phyloP scores from a whole-genome alignment of 23 tunicate species.

The Ciona savignyi region DNA sequence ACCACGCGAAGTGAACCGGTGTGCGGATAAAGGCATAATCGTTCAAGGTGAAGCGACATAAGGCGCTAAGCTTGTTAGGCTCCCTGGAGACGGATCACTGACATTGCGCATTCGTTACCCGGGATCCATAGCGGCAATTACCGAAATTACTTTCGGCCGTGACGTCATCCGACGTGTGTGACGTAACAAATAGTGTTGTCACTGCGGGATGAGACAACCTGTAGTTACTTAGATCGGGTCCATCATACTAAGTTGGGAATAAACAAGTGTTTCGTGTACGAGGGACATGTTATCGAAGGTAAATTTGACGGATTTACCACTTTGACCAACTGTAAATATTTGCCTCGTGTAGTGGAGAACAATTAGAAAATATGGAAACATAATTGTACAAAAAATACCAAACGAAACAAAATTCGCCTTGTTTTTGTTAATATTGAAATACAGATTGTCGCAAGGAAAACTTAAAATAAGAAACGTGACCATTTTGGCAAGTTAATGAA shows the following conservation, averaged over 20 bases:
- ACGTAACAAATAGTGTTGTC: too few relatives aligned
- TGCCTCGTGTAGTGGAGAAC: too few relatives aligned
- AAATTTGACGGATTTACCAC: too few relatives aligned
- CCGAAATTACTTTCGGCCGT: background rate
- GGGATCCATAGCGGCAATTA: background rate
- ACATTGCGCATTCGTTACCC: background rate
- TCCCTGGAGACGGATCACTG: background rate
- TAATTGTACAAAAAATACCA: too few relatives aligned
- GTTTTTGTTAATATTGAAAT: too few relatives aligned
- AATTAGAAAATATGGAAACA: too few relatives aligned
- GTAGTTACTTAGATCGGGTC: background rate
- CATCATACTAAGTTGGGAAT: background rate
- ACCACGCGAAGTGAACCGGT: background rate
- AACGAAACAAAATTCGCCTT: too few relatives aligned
- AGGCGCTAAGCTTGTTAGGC: background rate
- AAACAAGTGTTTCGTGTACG: background rate
- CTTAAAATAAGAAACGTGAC: too few relatives aligned
- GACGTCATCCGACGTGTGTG: background rate
- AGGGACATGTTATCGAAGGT: too few relatives aligned
- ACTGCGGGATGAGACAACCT: background rate
- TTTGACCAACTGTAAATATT: too few relatives aligned
- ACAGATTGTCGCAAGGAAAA: too few relatives aligned
- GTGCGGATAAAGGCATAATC: background rate
- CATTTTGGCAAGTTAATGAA: too few relatives aligned
- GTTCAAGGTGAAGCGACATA: background rate